Evolutionary conservation across 2,797 vertebrate species (phyloP).

Genomic region (Betta splendens): DNA sequence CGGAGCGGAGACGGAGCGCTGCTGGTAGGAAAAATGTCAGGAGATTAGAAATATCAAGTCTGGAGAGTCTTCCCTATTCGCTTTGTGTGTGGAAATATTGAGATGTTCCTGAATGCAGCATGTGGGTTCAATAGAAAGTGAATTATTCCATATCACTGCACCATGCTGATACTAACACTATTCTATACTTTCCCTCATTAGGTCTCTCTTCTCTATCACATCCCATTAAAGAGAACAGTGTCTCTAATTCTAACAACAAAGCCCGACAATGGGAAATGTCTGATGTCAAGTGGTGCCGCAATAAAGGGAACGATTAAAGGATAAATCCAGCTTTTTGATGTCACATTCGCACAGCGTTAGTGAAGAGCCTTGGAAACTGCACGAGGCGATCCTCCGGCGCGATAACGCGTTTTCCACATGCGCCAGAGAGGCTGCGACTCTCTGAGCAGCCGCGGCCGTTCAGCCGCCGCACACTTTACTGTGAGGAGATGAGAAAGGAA

Average conservation of each 20-base stretch:
- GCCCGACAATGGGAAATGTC: constrained; percentile 34
- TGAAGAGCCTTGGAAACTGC: constrained; percentile 21
- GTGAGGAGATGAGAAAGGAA: constrained; percentile 30
- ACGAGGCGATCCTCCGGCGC: constrained; percentile 17
- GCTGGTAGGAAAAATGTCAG: constrained; percentile 43
- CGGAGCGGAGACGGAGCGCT: constrained; percentile 21
- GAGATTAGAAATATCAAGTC: constrained; percentile 47
- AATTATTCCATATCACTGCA: constrained; percentile 20
- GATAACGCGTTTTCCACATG: constrained; percentile 22
- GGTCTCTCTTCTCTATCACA: constrained; percentile 23
- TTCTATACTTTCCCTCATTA: constrained; percentile 16
- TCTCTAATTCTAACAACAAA: constrained; percentile 53
- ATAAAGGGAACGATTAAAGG: constrained; percentile 52
- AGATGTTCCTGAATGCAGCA: constrained; percentile 16
- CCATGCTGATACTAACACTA: constrained; percentile 17
- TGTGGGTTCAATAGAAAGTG: constrained; percentile 14
- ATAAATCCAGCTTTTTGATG: constrained; percentile 43
- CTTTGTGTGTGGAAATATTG: constrained; percentile 24
- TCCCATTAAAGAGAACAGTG: constrained; percentile 40
- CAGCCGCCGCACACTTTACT: constrained; percentile 9
- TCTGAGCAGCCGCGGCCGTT: constrained; percentile 18
- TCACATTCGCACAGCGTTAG: constrained; percentile 32
- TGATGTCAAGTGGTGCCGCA: constrained; percentile 42
- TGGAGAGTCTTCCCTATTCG: constrained; percentile 30
- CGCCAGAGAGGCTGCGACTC: constrained; percentile 20